Evolutionary conservation across 2,113 vertebrate species (phyloP).

Genomic region (Garra rufa): DNA sequence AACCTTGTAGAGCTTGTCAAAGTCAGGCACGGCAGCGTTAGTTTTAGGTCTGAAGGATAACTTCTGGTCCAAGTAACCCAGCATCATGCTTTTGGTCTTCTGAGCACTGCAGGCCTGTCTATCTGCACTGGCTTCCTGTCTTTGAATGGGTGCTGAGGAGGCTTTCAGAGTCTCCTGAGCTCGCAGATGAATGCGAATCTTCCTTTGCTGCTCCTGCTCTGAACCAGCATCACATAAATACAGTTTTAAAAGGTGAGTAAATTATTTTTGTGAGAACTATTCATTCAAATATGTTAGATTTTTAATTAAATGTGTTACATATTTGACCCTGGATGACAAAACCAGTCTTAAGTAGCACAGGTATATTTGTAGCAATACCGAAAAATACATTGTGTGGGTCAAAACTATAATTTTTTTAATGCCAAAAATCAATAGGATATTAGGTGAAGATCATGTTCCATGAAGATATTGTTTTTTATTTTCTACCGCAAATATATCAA

Average conservation of each 20-base stretch:
- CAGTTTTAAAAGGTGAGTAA: neutral
- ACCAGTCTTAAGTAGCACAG: too few species aligned
- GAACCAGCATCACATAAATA: slow-evolving; percentile 36
- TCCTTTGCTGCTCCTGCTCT: slow-evolving; percentile 83
- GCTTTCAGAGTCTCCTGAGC: slow-evolving; percentile 78
- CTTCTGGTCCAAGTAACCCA: slow-evolving; percentile 83
- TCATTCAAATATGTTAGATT: too few species aligned
- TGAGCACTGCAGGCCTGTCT: slow-evolving; percentile 70
- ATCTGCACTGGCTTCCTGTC: slow-evolving; percentile 44
- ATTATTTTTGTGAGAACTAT: neutral
- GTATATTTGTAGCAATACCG: too few species aligned
- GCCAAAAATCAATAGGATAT: too few species aligned
- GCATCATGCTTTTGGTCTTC: slow-evolving; percentile 77
- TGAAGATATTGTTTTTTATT: too few species aligned
- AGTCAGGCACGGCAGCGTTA: slow-evolving; percentile 84
- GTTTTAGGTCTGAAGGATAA: slow-evolving; percentile 87
- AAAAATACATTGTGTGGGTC: too few species aligned
- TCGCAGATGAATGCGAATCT: slow-evolving; percentile 79
- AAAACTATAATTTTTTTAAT: too few species aligned
- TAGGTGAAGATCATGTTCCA: too few species aligned
- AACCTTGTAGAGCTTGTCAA: slow-evolving; percentile 81
- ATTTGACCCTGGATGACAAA: too few species aligned
- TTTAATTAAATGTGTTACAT: too few species aligned
- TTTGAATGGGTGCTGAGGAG: slow-evolving; percentile 66
- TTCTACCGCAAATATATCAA: too few species aligned